These are phyloP conservation scores for Rugalucina vietnamica DNA, from an alignment of 2,888 invertebrate species.

Conservation along the genomic window DNA sequence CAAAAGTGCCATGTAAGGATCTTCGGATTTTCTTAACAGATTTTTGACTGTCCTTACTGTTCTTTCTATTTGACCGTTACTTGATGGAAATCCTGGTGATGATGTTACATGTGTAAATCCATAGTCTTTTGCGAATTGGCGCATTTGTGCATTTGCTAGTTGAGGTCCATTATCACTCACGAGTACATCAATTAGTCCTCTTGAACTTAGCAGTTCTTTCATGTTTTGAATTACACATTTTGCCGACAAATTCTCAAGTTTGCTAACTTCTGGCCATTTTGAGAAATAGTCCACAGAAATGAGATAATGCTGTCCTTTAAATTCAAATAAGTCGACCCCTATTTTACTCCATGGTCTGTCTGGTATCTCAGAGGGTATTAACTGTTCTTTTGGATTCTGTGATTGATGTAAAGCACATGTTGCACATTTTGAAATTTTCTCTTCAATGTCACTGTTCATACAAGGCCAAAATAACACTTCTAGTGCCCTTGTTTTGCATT, in stretches of 20 bases:
- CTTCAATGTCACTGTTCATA: conserved; percentile 27
- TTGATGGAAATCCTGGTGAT: conserved; percentile 10
- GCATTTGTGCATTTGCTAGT: background rate
- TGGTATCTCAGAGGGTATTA: conserved; percentile 19
- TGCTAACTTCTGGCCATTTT: conserved; percentile 44
- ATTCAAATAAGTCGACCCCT: conserved; percentile 27
- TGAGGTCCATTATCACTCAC: conserved; percentile 44
- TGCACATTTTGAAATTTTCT: conserved; percentile 27
- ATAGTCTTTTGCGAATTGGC: conserved; percentile 14
- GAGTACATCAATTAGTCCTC: conserved; percentile 27
- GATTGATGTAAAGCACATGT: conserved; percentile 26
- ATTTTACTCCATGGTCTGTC: conserved; percentile 35
- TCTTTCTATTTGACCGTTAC: conserved; percentile 25
- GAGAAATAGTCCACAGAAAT: conserved; percentile 27
- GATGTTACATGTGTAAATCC: conserved; percentile 21
- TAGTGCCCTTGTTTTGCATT: conserved; percentile 30
- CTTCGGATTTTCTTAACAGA: conserved; percentile 34
- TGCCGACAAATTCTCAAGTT: conserved; percentile 31
- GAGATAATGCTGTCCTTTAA: background rate
- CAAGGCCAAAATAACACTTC: conserved; percentile 33
- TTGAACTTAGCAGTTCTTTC: conserved; percentile 22
- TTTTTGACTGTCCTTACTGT: conserved; percentile 43
- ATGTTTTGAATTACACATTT: conserved; percentile 4
- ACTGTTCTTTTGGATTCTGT: conserved; percentile 29
- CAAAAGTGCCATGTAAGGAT: conserved; percentile 35